Evolutionary conservation across 2,797 vertebrate genomes (phyloP), one percentile per base, ranked within the genome.

Genomic region (Dromococcyx pavoninus): DNA sequence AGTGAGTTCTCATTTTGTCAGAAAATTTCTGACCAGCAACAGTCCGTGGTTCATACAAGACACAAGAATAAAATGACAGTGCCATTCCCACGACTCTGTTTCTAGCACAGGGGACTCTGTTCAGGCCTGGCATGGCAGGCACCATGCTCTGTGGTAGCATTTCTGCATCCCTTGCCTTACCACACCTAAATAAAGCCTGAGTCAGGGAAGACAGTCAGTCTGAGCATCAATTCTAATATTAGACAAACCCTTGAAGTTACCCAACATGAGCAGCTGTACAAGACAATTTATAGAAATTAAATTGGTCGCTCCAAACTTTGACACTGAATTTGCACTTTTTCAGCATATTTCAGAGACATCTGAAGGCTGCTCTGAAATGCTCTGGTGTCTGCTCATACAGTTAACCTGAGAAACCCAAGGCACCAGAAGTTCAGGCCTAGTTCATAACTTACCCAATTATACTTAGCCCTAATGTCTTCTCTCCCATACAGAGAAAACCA

Each of bases 251-350:
- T 44, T 24, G 8, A 33, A 35, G 39, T 13, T 9, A 37, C 17
- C 4, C n/a, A 41, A 4, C 14, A 41, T n/a, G 30, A 44, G 30
- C 27, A 81, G 30, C 46, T 3, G 2, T 6, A 23, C 32, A 64
- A 37, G 27, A 67, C 14, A 23, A 25, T 9, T 43, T 33, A 56
- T 35, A 69, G 44, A 72, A 60, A 79, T 50, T 7, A 48, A 62
- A 65, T 0, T 0, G 72, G 8, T n/a, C 2, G 10, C 46, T 74
- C 48, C 51, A 58, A 37, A 57, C 44, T 50, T 19, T 23, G 11
- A 33, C 24, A 43, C 10, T 7, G 17, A 53, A 62, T 48, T 69
- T 76, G 21, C 25, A 24, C 8, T 37, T 48, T 73, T 35, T 5
- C 65, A 27, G 37, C 14, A 2, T 57, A 2, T 65, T 76, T 65